Percentiles rank a stretch among this genome's conserved stretches.
These are phyloP conservation scores for Calycopis cecrops DNA, from an alignment of 1,140 invertebrate species.

Conservation along the genomic window DNA sequence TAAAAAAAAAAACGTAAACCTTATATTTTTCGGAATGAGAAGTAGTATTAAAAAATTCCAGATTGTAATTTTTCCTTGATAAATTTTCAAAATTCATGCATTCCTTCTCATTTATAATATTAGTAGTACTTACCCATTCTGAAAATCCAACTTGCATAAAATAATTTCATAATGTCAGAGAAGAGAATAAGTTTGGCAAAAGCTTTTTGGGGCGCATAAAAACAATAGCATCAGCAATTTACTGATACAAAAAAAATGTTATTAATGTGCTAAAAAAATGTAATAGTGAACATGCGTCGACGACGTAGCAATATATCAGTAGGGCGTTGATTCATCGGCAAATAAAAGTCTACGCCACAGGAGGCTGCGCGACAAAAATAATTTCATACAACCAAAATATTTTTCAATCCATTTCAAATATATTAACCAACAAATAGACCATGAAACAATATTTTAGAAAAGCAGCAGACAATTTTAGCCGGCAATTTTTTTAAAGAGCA, in stretches of 20 bases:
- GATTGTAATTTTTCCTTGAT: too few species aligned
- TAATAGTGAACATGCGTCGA: slow-evolving; percentile 54
- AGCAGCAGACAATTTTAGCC: slow-evolving; percentile 20
- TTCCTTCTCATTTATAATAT: too few species aligned
- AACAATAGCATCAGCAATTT: slow-evolving; percentile 25
- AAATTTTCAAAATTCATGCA: too few species aligned
- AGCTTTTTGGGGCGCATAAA: slow-evolving; percentile 9
- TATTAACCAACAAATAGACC: slow-evolving; percentile 37
- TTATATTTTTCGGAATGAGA: too few species aligned
- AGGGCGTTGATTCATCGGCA: slow-evolving; percentile 66
- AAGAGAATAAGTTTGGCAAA: slow-evolving; percentile 6
- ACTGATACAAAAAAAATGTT: slow-evolving; percentile 32
- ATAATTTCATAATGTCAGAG: too few species aligned
- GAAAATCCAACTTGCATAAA: too few species aligned
- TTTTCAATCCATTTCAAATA: slow-evolving; percentile 60
- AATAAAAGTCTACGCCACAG: slow-evolving; percentile 61
- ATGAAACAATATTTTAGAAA: slow-evolving; percentile 25
- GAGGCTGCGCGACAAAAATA: slow-evolving; percentile 61
- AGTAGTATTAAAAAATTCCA: too few species aligned
- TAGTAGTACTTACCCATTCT: too few species aligned
- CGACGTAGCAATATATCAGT: slow-evolving; percentile 48
- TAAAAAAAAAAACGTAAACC: too few species aligned
- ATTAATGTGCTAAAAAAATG: slow-evolving; percentile 45
- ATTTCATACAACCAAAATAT: slow-evolving; percentile 60
- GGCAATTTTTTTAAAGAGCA: too few species aligned